Base-by-base conservation (phyloP, 2,113 vertebrate species). In the Regulus satrapa region DNA sequence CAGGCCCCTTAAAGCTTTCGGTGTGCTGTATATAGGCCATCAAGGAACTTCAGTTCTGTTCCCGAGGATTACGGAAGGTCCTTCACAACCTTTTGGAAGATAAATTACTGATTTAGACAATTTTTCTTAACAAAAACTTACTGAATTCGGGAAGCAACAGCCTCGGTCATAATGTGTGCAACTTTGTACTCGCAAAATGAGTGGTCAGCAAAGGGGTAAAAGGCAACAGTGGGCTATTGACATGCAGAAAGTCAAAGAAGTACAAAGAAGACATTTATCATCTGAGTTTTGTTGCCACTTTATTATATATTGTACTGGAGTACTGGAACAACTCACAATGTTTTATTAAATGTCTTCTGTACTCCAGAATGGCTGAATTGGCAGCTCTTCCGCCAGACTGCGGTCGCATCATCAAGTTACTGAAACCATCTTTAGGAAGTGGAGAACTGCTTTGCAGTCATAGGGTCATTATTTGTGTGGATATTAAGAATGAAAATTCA, bases 141-240 rank as follows among this genome's bases (percentile, higher is more conserved):
- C 1, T 67, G 20, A 87, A 12, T 36, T 74, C 49, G 71, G 31
- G 31, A 74, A 62, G 41, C 15, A 64, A 51, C 10, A 38, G 19
- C 6, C 23, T 91, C 40, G 67, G 55, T 72, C 15, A 18, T 77
- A 38, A 52, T 1, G 6, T 29, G 5, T 2, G 1, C 16, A 51
- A 25, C 28, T 74, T 52, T 16, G 15, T 17, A 8, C 9, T 78
- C 0, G 0, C 5, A 36, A 45, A 63, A 26, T 41, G 34, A 59
- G 15, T 24, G 38, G 26, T 19, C 4, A 7, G 34, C 29, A 88
- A 52, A 14, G 48, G 14, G 9, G 8, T 68, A 25, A 55, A 73
- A 87, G 36, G 52, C 40, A 82, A 24, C 15, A 66, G 2, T 49
- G 41, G 31, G 15, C 29, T 17, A 6, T 0, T 61, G 41, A 40